These are phyloP conservation scores for Stomatorhinus ivindoensis DNA, from an alignment of 2,113 vertebrate genomes.

Conservation along the genomic window DNA sequence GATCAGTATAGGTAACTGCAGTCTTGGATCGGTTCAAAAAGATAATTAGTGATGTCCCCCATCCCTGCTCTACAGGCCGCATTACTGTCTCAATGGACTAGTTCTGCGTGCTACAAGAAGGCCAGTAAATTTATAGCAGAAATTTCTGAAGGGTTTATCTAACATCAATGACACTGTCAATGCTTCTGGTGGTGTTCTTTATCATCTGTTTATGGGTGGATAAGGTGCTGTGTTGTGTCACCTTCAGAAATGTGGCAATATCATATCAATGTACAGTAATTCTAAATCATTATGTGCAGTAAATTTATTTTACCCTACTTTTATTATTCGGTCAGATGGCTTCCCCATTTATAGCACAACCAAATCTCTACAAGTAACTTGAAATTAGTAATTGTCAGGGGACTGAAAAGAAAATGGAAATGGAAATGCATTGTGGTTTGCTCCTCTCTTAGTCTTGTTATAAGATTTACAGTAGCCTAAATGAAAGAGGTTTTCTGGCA, in stretches of 20 bases:
- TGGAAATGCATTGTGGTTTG: not conserved
- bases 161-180: not conserved
- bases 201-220: not conserved
- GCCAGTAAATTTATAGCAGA: not conserved
- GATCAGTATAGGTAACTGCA: not conserved
- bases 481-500: not conserved
- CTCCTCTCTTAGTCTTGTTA: not conserved
- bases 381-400: not conserved
- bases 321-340: not conserved
- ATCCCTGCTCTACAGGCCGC: not conserved
- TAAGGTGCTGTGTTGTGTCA: not conserved
- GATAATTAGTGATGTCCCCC: not conserved
- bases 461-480: not conserved
- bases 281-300: not conserved
- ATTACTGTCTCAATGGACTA: not conserved
- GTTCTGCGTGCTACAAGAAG: not conserved
- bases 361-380: not conserved
- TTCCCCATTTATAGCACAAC: not conserved
- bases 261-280: not conserved
- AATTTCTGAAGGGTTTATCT: not conserved
- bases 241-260: not conserved
- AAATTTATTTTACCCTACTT: not conserved
- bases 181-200: not conserved
- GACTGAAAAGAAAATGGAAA: not conserved
- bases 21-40: not conserved